phyloP scores from a whole-genome alignment of 2,888 invertebrate genomes.

The Conus canariensis region DNA sequence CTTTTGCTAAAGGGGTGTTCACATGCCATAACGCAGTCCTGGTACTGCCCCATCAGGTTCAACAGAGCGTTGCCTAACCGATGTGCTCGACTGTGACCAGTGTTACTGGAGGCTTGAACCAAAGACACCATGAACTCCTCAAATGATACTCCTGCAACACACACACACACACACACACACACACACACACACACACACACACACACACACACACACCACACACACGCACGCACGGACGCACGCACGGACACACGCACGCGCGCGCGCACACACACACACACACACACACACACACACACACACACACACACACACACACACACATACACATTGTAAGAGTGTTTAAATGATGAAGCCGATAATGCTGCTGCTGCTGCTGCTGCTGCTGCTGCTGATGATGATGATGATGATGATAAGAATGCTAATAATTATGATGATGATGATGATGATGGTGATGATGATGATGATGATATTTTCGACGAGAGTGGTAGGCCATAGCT shows the following conservation, averaged over 20 bases:
- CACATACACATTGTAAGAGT: neutral
- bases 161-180: neutral
- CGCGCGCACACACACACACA: neutral
- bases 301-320: neutral
- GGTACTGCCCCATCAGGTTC: slow-evolving; percentile 61
- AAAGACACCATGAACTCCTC: slow-evolving; percentile 65
- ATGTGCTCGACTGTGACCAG: slow-evolving; percentile 30
- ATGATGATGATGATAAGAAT: too few species aligned
- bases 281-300: slow-evolving; percentile 20
- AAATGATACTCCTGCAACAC: slow-evolving; percentile 62
- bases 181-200: neutral
- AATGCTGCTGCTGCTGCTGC: too few species aligned
- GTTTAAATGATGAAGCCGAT: neutral
- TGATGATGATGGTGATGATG: too few species aligned
- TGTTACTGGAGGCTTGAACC: slow-evolving; percentile 58
- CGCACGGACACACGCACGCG: neutral
- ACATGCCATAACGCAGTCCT: slow-evolving; percentile 70
- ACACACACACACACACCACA: neutral
- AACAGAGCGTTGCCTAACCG: slow-evolving; percentile 59
- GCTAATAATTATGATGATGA: too few species aligned
- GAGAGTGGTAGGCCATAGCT: too few species aligned
- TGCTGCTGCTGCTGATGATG: too few species aligned
- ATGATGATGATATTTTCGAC: too few species aligned
- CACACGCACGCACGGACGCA: neutral
- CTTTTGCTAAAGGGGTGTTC: slow-evolving; percentile 72